Evolutionary conservation across 2,113 vertebrate genomes (phyloP).

Genomic region (Terrapene triunguis): DNA sequence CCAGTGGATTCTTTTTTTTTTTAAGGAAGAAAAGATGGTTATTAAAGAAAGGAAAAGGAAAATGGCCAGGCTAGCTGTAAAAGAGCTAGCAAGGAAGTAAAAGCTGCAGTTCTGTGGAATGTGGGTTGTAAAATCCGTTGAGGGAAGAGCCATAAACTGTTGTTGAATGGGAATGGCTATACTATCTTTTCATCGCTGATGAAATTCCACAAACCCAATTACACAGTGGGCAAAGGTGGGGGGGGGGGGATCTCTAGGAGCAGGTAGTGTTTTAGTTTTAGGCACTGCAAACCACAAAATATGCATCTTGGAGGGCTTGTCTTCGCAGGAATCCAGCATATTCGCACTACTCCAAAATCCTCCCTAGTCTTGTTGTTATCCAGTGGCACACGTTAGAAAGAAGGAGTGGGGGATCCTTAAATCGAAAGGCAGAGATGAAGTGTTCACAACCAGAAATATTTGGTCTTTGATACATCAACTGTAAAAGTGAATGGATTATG

Average conservation of each 20-base stretch:
- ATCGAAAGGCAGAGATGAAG: slow-evolving; percentile 75
- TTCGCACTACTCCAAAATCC: not conserved
- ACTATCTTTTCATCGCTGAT: slow-evolving; percentile 21
- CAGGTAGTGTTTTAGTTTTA: not conserved
- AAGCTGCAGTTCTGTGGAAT: slow-evolving; percentile 71
- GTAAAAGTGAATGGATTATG: slow-evolving; percentile 68
- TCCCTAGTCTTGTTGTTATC: not conserved
- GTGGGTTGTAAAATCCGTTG: slow-evolving; percentile 73
- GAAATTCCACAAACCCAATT: slow-evolving; percentile 48
- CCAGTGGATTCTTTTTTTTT: slow-evolving; percentile 20
- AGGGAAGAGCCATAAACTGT: slow-evolving; percentile 69
- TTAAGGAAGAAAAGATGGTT: slow-evolving; percentile 29
- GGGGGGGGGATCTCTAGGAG: fast-evolving
- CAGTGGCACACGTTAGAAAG: not conserved
- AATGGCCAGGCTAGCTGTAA: slow-evolving; percentile 45
- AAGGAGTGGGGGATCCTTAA: not conserved
- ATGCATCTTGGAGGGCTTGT: not conserved
- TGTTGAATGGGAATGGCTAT: slow-evolving; percentile 71
- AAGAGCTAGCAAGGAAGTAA: slow-evolving; percentile 13
- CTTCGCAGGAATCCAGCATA: not conserved
- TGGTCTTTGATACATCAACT: slow-evolving; percentile 75
- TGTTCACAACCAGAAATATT: slow-evolving; percentile 75
- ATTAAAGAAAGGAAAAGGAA: not conserved
- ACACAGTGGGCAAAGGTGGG: not conserved
- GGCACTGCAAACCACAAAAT: not conserved